Evolutionary conservation across 2,113 vertebrate genomes (phyloP), one percentile per base, ranked within the genome.

Genomic region (Helogale parvula): DNA sequence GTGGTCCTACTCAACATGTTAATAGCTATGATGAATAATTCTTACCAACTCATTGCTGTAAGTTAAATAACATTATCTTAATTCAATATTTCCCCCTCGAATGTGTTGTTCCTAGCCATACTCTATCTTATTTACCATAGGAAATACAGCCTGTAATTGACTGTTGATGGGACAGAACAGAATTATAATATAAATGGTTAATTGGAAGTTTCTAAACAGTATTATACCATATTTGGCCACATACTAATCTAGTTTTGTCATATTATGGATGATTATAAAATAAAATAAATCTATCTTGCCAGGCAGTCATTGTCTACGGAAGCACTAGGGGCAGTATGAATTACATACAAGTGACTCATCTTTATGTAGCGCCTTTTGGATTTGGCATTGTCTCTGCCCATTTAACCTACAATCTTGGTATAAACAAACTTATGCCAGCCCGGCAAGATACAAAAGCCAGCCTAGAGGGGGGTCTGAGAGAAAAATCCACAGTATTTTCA

Each of bases 21-120:
- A 23, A 99, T 99, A 94, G 99, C 99, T 65, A 99, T 99, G 99
- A 99, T 99, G 99, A 99, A 99, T 98, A 99, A 99, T 98, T 99
- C 99, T 69, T 99, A 99, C 97, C 99, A 99, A 97, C 99, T 99
- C 86, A 99, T 99, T 97, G 99, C 99, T 94, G 99, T 99, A 98
- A 99, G 99, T 99, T 52, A 4, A 93, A 94, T 25, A 7, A 79
- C 80, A 60, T 88, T 76, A 47, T 95, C 79, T 71, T 41, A 77
- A 93, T 94, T 31, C 54, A 4, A 7, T 89, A 38, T 4, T 2
- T 60, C 5, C 47, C 52, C 25, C 27, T 65, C n/a, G 14, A 54
- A 41, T 13, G 1, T 50, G 7, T 63, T 69, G 2, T 68, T 72
- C n/a, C 41, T n/a, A 54, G 52, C 5, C 88, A 0, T 57, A 65